Conservation (phyloP, 1,140 invertebrate genomes). For the Phortica variegata region DNA sequence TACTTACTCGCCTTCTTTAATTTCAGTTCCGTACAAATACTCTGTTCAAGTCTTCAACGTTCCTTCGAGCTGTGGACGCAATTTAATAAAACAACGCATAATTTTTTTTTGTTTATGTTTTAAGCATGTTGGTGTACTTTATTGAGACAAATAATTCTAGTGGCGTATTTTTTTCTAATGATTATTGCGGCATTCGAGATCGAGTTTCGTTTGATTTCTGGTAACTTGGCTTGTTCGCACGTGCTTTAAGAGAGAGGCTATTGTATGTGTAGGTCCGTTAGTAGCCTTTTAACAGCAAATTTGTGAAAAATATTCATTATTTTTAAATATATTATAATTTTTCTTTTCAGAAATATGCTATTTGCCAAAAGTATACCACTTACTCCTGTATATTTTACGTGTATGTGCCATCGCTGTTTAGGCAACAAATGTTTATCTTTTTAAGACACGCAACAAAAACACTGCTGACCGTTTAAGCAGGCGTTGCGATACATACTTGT, state of each 20-base stretch:
- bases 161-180: conserved; percentile 28
- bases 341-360: conserved; percentile 33
- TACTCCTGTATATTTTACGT: conserved; percentile 38
- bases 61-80: neutral
- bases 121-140: conserved; percentile 25
- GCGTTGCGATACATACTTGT: no score
- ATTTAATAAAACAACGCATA: neutral
- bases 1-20: conserved; percentile 1
- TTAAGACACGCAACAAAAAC: no score
- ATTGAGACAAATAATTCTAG: conserved; percentile 20
- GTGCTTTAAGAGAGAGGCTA: conserved; percentile 37
- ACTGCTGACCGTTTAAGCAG: no score
- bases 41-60: no score
- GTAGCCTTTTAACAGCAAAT: conserved; percentile 25
- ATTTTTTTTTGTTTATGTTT: neutral
- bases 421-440: neutral
- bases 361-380: conserved; percentile 7
- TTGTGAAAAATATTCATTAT: conserved; percentile 21
- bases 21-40: conserved; percentile 15
- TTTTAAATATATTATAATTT: no score
- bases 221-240: conserved; percentile 16
- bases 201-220: conserved; percentile 26
- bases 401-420: conserved; percentile 51
- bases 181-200: no score
- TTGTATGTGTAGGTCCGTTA: conserved; percentile 14